These are phyloP conservation scores for Drosophila aff. DNA, from an alignment of 1,140 invertebrate species.

Conservation along the genomic window DNA sequence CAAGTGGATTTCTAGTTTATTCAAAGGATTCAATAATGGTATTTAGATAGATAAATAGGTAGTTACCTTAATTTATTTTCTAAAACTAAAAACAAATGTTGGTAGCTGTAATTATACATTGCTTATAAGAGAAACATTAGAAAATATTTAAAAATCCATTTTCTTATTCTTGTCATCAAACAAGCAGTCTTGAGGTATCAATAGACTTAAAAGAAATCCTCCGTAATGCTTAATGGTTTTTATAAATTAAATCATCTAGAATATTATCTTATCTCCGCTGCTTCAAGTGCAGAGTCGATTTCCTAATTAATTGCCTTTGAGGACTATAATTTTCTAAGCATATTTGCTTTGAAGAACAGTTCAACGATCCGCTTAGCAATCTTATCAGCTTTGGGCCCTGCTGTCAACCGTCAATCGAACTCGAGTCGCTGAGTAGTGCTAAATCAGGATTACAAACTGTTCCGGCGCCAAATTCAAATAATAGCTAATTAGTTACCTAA, in stretches of 20 bases:
- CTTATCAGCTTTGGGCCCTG: slow-evolving; percentile 23
- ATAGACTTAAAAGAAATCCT: not conserved
- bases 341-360: slow-evolving; percentile 29
- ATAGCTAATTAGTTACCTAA: slow-evolving; percentile 40
- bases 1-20: not conserved
- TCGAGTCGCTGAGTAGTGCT: slow-evolving; percentile 2
- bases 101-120: not conserved
- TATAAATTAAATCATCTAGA: not conserved
- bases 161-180: not conserved
- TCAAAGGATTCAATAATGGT: not conserved
- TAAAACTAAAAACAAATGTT: not conserved
- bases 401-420: slow-evolving; percentile 37
- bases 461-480: slow-evolving; percentile 29
- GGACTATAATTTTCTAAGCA: slow-evolving; percentile 13
- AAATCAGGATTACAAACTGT: slow-evolving; percentile 41
- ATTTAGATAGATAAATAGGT: no score
- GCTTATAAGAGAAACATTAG: not conserved
- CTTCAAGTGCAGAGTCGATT: not conserved
- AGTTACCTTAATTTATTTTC: no score
- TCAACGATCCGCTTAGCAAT: slow-evolving; percentile 41
- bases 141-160: not conserved
- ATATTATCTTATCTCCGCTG: slow-evolving; percentile 15
- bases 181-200: not conserved
- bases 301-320: slow-evolving; percentile 40
- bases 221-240: not conserved